phyloP scores from a whole-genome alignment of 2,113 vertebrate species.

The Bufo bufo region DNA sequence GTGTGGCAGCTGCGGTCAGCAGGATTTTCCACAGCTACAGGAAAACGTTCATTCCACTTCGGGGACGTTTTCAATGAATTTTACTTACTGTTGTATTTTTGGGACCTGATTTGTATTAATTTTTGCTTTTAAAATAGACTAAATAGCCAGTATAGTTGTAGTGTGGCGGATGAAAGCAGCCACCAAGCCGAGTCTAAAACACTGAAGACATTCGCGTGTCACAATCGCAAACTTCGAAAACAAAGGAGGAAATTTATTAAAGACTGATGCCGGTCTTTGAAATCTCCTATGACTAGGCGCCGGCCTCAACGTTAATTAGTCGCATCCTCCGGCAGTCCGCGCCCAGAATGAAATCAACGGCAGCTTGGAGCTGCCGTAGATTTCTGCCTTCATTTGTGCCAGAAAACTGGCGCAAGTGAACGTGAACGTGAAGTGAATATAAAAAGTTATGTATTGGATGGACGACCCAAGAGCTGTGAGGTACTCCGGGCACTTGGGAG shows the following conservation, averaged over 20 bases:
- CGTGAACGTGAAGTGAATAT: too few species aligned
- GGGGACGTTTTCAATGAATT: background rate
- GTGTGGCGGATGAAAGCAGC: background rate
- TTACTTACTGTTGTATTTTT: background rate
- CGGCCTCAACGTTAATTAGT: too few species aligned
- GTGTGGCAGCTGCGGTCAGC: conserved; percentile 1
- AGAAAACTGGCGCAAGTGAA: too few species aligned
- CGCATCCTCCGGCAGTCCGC: too few species aligned
- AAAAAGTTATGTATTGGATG: too few species aligned
- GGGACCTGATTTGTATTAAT: background rate
- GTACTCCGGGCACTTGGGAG: too few species aligned
- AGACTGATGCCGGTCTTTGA: too few species aligned
- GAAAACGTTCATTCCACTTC: background rate
- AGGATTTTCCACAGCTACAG: background rate
- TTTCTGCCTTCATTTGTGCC: too few species aligned
- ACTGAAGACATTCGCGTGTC: background rate
- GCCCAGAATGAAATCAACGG: too few species aligned
- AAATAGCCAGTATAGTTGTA: background rate
- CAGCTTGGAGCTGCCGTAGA: too few species aligned
- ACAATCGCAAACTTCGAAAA: background rate
- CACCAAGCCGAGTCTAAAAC: background rate
- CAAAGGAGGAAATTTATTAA: background rate
- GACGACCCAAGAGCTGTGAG: too few species aligned
- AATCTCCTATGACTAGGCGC: too few species aligned
- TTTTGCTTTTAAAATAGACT: background rate